Evolutionary conservation across 1,140 invertebrate genomes (phyloP).

Genomic region (Phocides pigmalion): DNA sequence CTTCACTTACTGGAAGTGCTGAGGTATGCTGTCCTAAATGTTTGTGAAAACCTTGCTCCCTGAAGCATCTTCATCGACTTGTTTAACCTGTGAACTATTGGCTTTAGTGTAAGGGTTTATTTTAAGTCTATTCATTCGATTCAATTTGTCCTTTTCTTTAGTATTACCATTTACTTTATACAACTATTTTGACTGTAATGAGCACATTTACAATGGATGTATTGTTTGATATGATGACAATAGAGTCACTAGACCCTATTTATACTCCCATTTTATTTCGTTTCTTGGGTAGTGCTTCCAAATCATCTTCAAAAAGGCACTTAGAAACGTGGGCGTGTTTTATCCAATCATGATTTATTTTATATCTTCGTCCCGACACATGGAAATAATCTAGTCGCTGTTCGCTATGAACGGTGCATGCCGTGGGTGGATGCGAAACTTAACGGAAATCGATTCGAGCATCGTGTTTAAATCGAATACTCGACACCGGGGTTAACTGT

Average conservation of each 20-base stretch:
- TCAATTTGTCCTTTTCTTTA: slow-evolving; percentile 2
- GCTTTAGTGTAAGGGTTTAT: slow-evolving; percentile 12
- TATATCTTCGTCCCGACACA: slow-evolving; percentile 43
- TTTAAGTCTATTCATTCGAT: slow-evolving; percentile 7
- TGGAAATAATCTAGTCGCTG: slow-evolving; percentile 40
- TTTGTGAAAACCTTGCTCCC: slow-evolving; percentile 30
- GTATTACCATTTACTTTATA: neutral
- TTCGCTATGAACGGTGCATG: slow-evolving; percentile 40
- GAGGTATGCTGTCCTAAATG: slow-evolving; percentile 31
- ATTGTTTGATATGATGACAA: neutral
- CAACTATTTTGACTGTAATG: neutral
- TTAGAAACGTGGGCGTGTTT: slow-evolving; percentile 41
- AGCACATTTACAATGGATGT: neutral
- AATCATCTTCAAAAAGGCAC: slow-evolving; percentile 30
- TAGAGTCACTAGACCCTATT: neutral
- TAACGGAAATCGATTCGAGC: slow-evolving; percentile 64
- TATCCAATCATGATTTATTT: slow-evolving; percentile 43
- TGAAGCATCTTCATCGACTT: slow-evolving; percentile 29
- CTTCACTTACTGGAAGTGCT: slow-evolving; percentile 33
- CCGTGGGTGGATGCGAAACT: slow-evolving; percentile 65
- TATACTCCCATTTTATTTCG: neutral
- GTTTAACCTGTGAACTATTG: slow-evolving; percentile 33
- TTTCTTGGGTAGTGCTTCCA: slow-evolving; percentile 21
- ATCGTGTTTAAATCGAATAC: slow-evolving; percentile 54
- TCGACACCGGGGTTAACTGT: slow-evolving; percentile 65